Base-by-base conservation (phyloP, 2,797 vertebrate genomes). In the Leptodactylus fallax region DNA sequence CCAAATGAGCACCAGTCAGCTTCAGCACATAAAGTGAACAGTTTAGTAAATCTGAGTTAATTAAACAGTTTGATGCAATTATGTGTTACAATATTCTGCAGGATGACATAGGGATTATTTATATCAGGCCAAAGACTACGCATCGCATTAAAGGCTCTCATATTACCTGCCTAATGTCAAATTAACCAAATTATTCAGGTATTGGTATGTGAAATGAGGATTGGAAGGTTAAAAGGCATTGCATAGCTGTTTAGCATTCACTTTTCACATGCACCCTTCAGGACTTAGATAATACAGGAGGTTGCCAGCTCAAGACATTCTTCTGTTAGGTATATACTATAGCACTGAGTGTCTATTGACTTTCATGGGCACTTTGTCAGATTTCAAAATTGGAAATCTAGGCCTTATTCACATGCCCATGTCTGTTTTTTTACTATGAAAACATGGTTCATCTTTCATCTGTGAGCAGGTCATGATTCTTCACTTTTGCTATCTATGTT, bases 1-100 rank as follows among this genome's bases (percentile, higher is more conserved):
- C 80, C 79, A 77, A 78, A 83, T 63, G 80, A 87, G 82, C 76
- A 67, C 19, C 80, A 87, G n/a, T 77, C 80, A 65, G 45, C 58
- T 55, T 45, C 25, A 78, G 71, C 45, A 87, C 80, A 83, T 77
- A 7, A 78, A 67, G 7, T 69, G 23, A 83, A 55, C 63, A 79
- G 65, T 72, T 86, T 71, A 65, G 51, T 82, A 81, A 49, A 60
- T 77, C 49, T 45, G 19, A 77, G 21, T 21, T 77, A 82, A 82
- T 87, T 67, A 76, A 87, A 74, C 23, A 76, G 79, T 79, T 79
- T 65, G 10, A 25, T 56, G 25, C 23, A 76, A 85, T 27, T 23
- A 27, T 74, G 67, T n/a, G 5, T 63, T 47, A 77, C 23, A 49
- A 61, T 61, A 58, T 74, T 5, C 53, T 74, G 11, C 67, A 84